Evolutionary conservation across 2,113 vertebrate genomes (phyloP).

Genomic region (Trinectes maculatus): DNA sequence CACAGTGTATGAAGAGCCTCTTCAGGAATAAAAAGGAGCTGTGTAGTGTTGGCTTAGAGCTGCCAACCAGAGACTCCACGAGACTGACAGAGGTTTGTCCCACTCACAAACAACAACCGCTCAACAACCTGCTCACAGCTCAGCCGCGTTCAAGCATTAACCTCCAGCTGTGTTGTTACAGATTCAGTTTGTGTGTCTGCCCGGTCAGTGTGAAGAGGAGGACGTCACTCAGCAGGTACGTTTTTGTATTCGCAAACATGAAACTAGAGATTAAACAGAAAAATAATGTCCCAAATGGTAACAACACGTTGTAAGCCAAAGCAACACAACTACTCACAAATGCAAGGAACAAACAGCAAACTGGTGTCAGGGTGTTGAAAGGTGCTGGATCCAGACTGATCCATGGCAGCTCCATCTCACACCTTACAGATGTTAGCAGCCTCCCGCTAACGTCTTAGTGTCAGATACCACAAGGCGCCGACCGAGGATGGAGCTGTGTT

Average conservation of each 20-base stretch:
- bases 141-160: neutral
- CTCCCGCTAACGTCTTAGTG: neutral
- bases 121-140: neutral
- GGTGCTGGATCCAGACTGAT: neutral
- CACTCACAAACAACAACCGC: neutral
- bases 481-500: too few species aligned
- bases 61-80: conserved; percentile 76
- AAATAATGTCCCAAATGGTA: neutral
- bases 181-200: conserved; percentile 92
- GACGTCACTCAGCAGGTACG: conserved; percentile 85
- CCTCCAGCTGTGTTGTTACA: conserved; percentile 63
- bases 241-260: neutral
- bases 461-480: too few species aligned
- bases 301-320: too few species aligned
- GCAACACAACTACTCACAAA: neutral
- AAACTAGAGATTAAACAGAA: neutral
- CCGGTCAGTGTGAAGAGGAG: conserved; percentile 82
- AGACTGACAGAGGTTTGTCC: conserved; percentile 87
- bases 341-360: neutral
- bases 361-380: neutral
- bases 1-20: conserved; percentile 86
- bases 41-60: conserved; percentile 85
- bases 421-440: neutral
- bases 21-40: conserved; percentile 91
- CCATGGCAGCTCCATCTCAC: neutral